Evolutionary conservation across 2,797 vertebrate genomes (phyloP).

Genomic region (Sebastes steindachneri): DNA sequence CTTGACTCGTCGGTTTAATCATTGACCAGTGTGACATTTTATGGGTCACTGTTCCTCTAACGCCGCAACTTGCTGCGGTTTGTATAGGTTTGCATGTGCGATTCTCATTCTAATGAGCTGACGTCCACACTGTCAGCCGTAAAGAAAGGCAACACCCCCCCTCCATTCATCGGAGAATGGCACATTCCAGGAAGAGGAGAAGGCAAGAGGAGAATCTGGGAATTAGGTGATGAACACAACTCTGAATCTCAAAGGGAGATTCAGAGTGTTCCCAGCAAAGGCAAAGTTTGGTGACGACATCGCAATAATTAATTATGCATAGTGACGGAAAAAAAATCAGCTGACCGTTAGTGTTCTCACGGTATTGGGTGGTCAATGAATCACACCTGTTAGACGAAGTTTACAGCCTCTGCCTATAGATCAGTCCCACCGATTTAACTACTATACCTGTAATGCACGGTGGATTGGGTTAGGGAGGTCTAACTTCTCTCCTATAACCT

Average conservation of each 20-base stretch:
- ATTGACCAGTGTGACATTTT: constrained; percentile 60
- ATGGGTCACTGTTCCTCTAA: constrained; percentile 56
- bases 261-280: constrained; percentile 59
- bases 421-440: constrained; percentile 9
- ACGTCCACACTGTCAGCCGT: constrained; percentile 64
- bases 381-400: constrained; percentile 52
- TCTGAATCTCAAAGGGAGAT: constrained; percentile 23
- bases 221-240: constrained; percentile 49
- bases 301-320: constrained; percentile 57
- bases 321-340: constrained; percentile 13
- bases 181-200: constrained; percentile 73
- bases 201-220: constrained; percentile 52
- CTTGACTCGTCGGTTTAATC: constrained; percentile 54
- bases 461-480: too few species aligned
- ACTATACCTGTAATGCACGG: not conserved
- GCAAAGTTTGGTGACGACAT: constrained; percentile 41
- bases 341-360: constrained; percentile 62
- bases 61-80: not conserved
- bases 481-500: too few species aligned
- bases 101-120: constrained; percentile 77
- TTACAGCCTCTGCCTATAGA: constrained; percentile 54
- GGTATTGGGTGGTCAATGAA: constrained; percentile 52
- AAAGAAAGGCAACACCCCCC: constrained; percentile 62
- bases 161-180: constrained; percentile 50
- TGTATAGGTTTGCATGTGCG: constrained; percentile 16